phyloP scores from a whole-genome alignment of 2,797 vertebrate species.

The Capromys pilorides region DNA sequence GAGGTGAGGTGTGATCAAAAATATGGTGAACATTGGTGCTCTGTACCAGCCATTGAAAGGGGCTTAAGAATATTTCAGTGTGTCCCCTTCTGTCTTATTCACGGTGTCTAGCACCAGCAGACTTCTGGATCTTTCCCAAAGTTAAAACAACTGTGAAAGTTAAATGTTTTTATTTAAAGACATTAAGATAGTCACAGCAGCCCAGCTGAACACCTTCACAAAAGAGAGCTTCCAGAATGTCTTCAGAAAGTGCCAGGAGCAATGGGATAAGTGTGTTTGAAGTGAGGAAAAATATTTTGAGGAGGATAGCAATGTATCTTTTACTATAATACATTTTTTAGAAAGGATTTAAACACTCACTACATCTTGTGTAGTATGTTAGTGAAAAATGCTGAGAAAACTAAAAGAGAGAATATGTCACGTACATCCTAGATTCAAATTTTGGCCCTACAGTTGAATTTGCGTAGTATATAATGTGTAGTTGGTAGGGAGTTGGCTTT shows the following conservation, averaged over 20 bases:
- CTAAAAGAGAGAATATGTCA: neutral
- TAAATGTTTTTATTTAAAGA: neutral
- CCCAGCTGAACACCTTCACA: neutral
- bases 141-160: neutral
- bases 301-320: neutral
- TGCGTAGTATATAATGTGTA: neutral
- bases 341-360: neutral
- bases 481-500: neutral
- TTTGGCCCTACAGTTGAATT: neutral
- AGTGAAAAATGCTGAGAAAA: slow-evolving; percentile 25
- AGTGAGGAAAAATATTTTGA: neutral
- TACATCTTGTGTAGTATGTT: neutral
- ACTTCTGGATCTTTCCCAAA: neutral
- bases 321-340: neutral
- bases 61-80: neutral
- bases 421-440: neutral
- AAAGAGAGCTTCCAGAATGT: neutral
- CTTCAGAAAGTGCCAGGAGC: neutral
- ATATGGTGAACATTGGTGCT: neutral
- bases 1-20: neutral
- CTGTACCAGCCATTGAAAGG: neutral
- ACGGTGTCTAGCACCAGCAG: neutral
- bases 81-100: neutral
- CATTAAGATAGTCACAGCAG: neutral
- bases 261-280: neutral